Evolutionary conservation across 1,140 invertebrate genomes (phyloP).

Genomic region (Chrysomallon squamiferum): DNA sequence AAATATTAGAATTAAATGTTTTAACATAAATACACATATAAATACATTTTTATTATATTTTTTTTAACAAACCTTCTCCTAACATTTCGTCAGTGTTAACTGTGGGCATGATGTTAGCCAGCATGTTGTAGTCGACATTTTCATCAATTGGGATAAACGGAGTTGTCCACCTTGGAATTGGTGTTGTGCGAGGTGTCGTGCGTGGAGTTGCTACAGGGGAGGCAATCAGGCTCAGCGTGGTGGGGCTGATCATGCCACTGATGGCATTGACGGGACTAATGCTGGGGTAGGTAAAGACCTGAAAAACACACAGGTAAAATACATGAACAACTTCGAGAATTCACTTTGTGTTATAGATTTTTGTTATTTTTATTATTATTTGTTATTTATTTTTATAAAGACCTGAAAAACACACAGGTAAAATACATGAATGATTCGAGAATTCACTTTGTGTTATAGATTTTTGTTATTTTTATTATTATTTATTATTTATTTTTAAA

Average conservation of each 20-base stretch:
- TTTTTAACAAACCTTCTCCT: constrained; percentile 37
- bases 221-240: constrained; percentile 87
- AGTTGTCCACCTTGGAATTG: constrained; percentile 82
- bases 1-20: no score
- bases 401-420: no score
- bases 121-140: constrained; percentile 83
- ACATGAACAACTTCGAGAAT: not conserved
- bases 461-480: no score
- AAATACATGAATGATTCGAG: no score
- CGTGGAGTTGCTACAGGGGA: constrained; percentile 78
- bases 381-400: no score
- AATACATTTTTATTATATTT: not conserved
- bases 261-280: constrained; percentile 74
- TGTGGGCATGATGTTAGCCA: constrained; percentile 75
- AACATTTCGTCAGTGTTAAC: constrained; percentile 55
- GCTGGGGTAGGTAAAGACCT: constrained; percentile 90
- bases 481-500: no score
- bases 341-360: no score
- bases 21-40: no score
- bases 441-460: no score
- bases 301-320: constrained; percentile 39
- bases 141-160: constrained; percentile 89
- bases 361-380: no score
- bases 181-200: constrained; percentile 69
- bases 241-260: constrained; percentile 86